phyloP scores from a whole-genome alignment of 1,140 invertebrate species.

The Formica exsecta region DNA sequence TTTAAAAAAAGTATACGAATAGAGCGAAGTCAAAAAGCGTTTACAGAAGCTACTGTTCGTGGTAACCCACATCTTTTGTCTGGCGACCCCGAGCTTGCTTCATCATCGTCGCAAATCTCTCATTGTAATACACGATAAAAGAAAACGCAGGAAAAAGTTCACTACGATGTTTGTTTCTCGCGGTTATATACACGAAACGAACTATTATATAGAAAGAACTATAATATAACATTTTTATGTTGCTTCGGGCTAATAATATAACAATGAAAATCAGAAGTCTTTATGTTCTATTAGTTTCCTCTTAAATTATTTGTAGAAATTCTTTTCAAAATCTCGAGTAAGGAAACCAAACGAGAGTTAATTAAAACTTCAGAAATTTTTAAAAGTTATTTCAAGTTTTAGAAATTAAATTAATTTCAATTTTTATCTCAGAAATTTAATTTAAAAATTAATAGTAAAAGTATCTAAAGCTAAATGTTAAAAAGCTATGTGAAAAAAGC shows the following conservation, averaged over 20 bases:
- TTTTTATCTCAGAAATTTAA: neutral
- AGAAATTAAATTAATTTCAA: neutral
- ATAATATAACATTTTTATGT: neutral
- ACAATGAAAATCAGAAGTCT: neutral
- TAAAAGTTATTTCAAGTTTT: neutral
- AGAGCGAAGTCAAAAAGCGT: slow-evolving; percentile 7
- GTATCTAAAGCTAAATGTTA: neutral
- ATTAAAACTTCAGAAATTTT: neutral
- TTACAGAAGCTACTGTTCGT: slow-evolving; percentile 38
- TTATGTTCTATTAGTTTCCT: neutral
- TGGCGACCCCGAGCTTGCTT: slow-evolving; percentile 39
- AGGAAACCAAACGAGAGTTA: neutral
- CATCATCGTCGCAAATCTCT: slow-evolving; percentile 35
- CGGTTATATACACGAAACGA: neutral
- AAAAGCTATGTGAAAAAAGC: neutral
- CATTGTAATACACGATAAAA: neutral
- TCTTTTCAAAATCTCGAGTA: neutral
- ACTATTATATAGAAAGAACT: neutral
- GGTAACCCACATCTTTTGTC: slow-evolving; percentile 62
- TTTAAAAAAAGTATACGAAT: neutral
- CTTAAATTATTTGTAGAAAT: neutral
- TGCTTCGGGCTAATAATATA: neutral
- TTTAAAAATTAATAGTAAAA: neutral
- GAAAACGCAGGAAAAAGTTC: neutral
- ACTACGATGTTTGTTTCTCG: neutral